Conservation (phyloP, 2,888 invertebrate genomes). For the Melolontha melolontha region DNA sequence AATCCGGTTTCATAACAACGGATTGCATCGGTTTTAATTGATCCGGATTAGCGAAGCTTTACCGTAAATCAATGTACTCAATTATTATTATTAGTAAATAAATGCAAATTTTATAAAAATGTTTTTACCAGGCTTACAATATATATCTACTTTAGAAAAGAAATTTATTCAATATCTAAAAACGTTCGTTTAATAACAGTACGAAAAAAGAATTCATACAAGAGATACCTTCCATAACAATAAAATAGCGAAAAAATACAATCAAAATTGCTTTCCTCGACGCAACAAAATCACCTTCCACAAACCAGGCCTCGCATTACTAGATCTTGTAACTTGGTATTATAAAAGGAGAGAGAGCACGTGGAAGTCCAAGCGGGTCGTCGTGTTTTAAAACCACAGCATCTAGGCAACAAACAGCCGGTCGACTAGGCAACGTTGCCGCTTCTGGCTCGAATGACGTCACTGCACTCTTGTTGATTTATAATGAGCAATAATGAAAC, state of each 20-base stretch:
- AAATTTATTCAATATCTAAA: slow-evolving; percentile 9
- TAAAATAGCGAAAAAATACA: slow-evolving; percentile 14
- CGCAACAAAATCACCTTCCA: slow-evolving; percentile 59
- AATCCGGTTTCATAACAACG: too few relatives aligned
- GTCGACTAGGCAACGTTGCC: slow-evolving; percentile 59
- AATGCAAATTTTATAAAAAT: too few relatives aligned
- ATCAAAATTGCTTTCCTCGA: slow-evolving; percentile 37
- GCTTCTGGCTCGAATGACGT: slow-evolving; percentile 56
- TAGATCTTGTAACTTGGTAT: slow-evolving; percentile 63
- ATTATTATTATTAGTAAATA: too few relatives aligned
- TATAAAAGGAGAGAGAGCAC: slow-evolving; percentile 54
- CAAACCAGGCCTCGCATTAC: slow-evolving; percentile 61
- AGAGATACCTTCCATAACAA: slow-evolving; percentile 17
- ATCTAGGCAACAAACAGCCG: slow-evolving; percentile 22
- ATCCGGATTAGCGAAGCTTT: too few relatives aligned
- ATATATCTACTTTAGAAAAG: slow-evolving; percentile 4
- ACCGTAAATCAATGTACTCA: too few relatives aligned
- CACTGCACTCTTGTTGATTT: slow-evolving; percentile 64
- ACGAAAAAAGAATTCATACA: too few relatives aligned
- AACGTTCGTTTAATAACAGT: too few relatives aligned
- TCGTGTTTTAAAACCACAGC: slow-evolving; percentile 44
- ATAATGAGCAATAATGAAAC: slow-evolving; percentile 65
- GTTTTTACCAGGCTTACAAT: too few relatives aligned
- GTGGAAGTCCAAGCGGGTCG: slow-evolving; percentile 49
- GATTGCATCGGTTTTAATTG: too few relatives aligned